Percentiles rank a stretch among this genome's conserved stretches.
These are phyloP conservation scores for Parotia lawesii DNA, from an alignment of 2,113 vertebrate species.

Conservation along the genomic window DNA sequence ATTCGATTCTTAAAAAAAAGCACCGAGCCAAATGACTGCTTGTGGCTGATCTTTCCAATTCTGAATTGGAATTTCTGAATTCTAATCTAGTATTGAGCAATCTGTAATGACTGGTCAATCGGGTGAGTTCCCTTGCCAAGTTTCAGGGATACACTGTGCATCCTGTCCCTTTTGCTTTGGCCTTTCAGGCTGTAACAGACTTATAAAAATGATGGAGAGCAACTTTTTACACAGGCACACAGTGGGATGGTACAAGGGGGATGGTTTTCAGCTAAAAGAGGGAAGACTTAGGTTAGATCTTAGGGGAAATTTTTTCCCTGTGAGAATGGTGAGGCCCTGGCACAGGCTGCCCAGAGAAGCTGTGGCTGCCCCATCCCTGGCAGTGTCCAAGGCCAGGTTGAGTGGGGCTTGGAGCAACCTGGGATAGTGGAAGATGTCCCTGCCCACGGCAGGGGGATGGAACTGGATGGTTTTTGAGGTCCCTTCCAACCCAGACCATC, in stretches of 20 bases:
- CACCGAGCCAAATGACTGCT: background rate
- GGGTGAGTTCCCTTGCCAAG: background rate
- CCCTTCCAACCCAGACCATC: background rate
- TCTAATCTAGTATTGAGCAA: background rate
- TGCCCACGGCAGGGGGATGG: too few relatives aligned
- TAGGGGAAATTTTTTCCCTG: background rate
- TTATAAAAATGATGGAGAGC: background rate
- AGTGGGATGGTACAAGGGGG: background rate
- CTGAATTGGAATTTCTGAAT: background rate
- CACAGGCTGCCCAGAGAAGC: background rate
- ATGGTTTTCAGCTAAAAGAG: background rate
- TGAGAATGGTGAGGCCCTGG: background rate
- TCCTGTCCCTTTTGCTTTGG: background rate
- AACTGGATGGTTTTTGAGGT: background rate
- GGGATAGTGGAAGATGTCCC: background rate
- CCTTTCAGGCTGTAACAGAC: accelerated
- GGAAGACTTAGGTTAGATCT: background rate
- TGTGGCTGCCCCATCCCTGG: background rate
- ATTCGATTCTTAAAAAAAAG: background rate
- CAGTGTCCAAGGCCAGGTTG: background rate
- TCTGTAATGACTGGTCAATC: background rate
- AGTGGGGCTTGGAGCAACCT: background rate
- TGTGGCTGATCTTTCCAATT: background rate
- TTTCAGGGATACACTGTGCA: background rate
- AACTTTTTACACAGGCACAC: background rate